Evolutionary conservation across 1,140 invertebrate genomes (phyloP), one percentile per base, ranked within the genome.

Genomic region (Hesperophylax magnus): DNA sequence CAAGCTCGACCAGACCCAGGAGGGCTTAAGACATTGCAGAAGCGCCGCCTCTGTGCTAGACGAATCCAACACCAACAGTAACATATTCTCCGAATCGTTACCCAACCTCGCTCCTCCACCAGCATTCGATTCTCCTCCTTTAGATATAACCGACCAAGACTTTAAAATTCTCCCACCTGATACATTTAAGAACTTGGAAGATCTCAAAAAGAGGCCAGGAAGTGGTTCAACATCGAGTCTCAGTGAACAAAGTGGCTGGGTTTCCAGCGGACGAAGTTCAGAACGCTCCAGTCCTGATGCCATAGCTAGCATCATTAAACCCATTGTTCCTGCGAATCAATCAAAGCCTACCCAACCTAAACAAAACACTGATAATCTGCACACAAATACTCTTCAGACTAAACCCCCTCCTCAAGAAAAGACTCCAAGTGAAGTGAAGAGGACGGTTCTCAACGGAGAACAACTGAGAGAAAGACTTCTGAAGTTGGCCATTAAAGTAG

Each of bases 241-340:
- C 27, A 94, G 93, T 83, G 94, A 95, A 87, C 93, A 94, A 87
- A 95, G 94, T 82, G 94, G 94, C 0, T 95, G 94, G 94, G 93
- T 95, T 2, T 94, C 94, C 65, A 94, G 94, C 88, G 92, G 88
- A 84, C 92, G 90, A 81, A 94, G 89, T 86, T 93, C 90, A 54
- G 91, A 87, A 52, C 91, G 89, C 74, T 92, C 90, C 60, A 89
- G 91, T 71, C 91, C 92, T 4, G 91, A 92, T 82, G 91, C 71
- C 8, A 11, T 47, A 47, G 53, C 34, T n/a, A 77, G 52, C 15
- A 18, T 60, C 20, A 75, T 77, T 63, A 22, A 71, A 47, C 58
- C 71, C 9, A 27, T 15, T 15, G n/a, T 34, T 9, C 17, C 9
- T 53, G 18, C 20, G n/a, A 47, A 20, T 11, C 56, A 24, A 9